phyloP scores from a whole-genome alignment of 2,113 vertebrate species.

The Zosterops japonicus region DNA sequence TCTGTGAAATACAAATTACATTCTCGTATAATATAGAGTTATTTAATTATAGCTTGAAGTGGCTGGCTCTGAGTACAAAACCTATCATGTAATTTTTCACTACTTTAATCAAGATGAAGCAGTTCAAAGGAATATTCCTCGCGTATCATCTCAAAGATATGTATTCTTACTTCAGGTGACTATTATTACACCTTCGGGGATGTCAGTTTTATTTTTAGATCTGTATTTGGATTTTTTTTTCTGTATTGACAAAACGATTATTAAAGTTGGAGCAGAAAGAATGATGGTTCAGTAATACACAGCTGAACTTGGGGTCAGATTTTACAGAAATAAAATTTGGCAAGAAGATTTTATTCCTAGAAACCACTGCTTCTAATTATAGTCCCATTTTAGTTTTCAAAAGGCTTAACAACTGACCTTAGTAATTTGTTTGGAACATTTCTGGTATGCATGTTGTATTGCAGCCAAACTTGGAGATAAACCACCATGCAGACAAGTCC shows the following conservation, averaged over 20 bases:
- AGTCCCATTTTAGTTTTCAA: slow-evolving; percentile 81
- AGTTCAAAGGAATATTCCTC: slow-evolving; percentile 36
- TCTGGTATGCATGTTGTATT: slow-evolving; percentile 84
- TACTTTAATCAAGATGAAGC: slow-evolving; percentile 53
- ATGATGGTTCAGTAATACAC: slow-evolving; percentile 68
- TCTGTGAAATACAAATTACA: neutral
- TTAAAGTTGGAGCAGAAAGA: slow-evolving; percentile 68
- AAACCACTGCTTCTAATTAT: slow-evolving; percentile 82
- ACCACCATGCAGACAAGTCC: slow-evolving; percentile 99
- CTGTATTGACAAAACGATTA: slow-evolving; percentile 61
- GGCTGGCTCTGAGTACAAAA: slow-evolving; percentile 47
- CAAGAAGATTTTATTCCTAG: slow-evolving; percentile 79
- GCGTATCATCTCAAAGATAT: slow-evolving; percentile 9
- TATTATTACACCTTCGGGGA: neutral
- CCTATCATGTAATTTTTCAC: slow-evolving; percentile 12
- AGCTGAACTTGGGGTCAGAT: slow-evolving; percentile 74
- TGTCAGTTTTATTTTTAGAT: slow-evolving; percentile 53
- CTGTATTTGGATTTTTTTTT: slow-evolving; percentile 34
- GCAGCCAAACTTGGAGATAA: slow-evolving; percentile 99
- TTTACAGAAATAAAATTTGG: slow-evolving; percentile 76
- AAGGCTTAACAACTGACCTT: slow-evolving; percentile 82
- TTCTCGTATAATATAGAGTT: neutral
- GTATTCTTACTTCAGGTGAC: slow-evolving; percentile 28
- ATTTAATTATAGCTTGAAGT: slow-evolving; percentile 46
- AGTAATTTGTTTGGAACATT: slow-evolving; percentile 86